Base-by-base conservation (phyloP, 2,888 invertebrate species). In the Sinohyriopsis cumingii region DNA sequence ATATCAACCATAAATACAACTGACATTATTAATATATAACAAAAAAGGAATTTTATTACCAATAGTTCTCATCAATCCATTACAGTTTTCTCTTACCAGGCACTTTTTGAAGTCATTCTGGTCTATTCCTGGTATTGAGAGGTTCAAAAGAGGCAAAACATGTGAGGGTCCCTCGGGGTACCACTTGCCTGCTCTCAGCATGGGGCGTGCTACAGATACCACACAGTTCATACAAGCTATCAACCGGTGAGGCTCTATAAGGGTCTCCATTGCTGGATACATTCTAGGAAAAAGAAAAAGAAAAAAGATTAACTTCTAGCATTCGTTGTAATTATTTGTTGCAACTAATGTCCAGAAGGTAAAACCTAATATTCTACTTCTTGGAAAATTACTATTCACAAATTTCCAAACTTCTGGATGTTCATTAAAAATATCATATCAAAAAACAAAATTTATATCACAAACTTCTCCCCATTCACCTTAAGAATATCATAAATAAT, bases 71-170 rank as follows among this genome's bases (percentile, higher is more conserved):
- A 12, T 45, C 45, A 45, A 15, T 45, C 45, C 12, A 45, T 45
- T 0, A 45, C 12, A 45, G 45, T 15, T 45, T 12, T 45, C 12
- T 45, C 84, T 73, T 83, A 91, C 89, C 83, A 90, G 80, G 63
- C 88, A 89, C 80, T 93, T 92, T 71, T 93, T 92, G 59, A 94
- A 92, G 89, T 97, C 97, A 86, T 97, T 97, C 0, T 95, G 94
- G 89, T 97, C 97, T 60, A 98, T 94, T 20, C 96, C 97, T 0
- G 97, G 97, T 24, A 98, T 90, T 0, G 95, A 92, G 0, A 94
- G 93, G 87, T 95, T 93, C 20, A 97, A 91, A 45, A 97, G 91
- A 0, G 96, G 95, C 24, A 97, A 92, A 0, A 96, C 93, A 84
- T 96, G 95, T 18, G 81, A 75, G 6, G 94, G 94, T 0, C 96